Evolutionary conservation across 2,113 vertebrate species (phyloP).

Genomic region (Lycocorax pyrrhopterus): DNA sequence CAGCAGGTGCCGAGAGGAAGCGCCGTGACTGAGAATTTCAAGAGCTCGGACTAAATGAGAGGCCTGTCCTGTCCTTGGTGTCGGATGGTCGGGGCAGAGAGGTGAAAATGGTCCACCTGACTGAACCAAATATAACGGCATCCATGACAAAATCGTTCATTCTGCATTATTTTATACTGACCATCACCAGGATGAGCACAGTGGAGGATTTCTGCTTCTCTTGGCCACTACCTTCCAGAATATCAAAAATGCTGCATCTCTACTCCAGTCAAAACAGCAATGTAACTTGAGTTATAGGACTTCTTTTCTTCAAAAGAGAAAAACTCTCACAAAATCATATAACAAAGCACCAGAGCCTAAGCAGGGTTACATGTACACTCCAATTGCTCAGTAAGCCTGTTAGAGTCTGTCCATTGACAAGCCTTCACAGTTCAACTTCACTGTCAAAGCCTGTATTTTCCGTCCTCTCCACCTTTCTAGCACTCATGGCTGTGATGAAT

Average conservation of each 20-base stretch:
- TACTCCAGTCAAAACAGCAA: neutral
- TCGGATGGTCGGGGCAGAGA: neutral
- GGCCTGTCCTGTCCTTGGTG: neutral
- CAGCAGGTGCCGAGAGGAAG: neutral
- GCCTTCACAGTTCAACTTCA: neutral
- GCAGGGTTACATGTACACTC: neutral
- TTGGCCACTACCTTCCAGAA: neutral
- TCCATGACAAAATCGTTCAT: rapidly evolving
- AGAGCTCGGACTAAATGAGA: rapidly evolving
- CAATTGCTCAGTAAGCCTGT: neutral
- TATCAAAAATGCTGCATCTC: neutral
- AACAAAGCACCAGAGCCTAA: neutral
- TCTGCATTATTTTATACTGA: neutral
- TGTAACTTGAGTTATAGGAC: neutral
- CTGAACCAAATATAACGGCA: neutral
- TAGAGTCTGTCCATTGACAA: neutral
- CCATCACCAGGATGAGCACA: neutral
- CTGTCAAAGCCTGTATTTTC: neutral
- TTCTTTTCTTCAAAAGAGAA: neutral
- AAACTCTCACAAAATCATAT: neutral
- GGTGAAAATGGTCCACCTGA: neutral
- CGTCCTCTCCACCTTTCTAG: neutral
- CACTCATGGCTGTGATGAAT: neutral
- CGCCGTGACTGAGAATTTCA: rapidly evolving
- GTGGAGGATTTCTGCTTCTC: neutral